These are phyloP conservation scores for Megalopta genalis DNA, from an alignment of 1,140 invertebrate species.

Conservation along the genomic window DNA sequence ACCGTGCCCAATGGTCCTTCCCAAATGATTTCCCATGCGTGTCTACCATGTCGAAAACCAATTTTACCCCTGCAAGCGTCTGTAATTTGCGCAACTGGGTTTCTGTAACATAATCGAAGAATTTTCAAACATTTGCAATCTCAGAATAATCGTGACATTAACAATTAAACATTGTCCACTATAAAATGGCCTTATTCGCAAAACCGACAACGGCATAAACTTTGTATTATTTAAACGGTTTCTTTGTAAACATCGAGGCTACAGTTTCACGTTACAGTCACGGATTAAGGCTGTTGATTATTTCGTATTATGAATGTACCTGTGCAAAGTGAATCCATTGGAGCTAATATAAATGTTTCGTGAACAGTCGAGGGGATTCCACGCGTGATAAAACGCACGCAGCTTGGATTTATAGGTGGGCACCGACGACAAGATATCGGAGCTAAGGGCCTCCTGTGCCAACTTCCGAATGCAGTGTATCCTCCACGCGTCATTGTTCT, in stretches of 20 bases:
- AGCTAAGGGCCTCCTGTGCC: slow-evolving; percentile 94
- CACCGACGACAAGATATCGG: slow-evolving; percentile 93
- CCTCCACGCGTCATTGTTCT: slow-evolving; percentile 97
- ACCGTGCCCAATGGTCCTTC: slow-evolving; percentile 98
- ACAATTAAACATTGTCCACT: no score
- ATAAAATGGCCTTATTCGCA: no score
- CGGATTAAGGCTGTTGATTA: background rate
- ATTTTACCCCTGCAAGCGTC: slow-evolving; percentile 97
- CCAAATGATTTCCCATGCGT: slow-evolving; percentile 99
- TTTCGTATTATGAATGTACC: slow-evolving; percentile 73
- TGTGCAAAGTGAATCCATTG: slow-evolving; percentile 98
- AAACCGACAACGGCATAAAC: no score
- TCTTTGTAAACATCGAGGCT: no score
- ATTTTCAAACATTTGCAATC: background rate
- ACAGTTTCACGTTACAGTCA: no score
- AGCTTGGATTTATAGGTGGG: slow-evolving; percentile 96
- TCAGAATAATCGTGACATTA: no score
- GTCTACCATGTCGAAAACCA: slow-evolving; percentile 94
- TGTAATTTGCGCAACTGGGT: slow-evolving; percentile 99
- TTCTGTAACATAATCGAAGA: slow-evolving; percentile 78
- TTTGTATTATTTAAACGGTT: no score
- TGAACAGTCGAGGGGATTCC: slow-evolving; percentile 98
- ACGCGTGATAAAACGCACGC: slow-evolving; percentile 96
- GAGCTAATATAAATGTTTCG: slow-evolving; percentile 98
- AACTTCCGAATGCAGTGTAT: slow-evolving; percentile 93